Percentiles rank a stretch among this genome's conserved stretches.
Evolutionary conservation across 2,888 invertebrate species (phyloP).

Genomic region (Rotaria macrura): DNA sequence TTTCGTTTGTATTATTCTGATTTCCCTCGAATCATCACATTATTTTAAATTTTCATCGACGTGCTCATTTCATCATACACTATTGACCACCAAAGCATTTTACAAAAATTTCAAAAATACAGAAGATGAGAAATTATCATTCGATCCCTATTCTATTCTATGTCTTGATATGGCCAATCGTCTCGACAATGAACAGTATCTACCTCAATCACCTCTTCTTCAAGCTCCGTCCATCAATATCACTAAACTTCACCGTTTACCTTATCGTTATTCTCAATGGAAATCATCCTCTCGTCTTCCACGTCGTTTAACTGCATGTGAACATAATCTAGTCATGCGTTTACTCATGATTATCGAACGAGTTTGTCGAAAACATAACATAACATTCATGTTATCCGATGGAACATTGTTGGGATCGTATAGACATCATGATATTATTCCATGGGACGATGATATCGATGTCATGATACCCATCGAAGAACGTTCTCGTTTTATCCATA

Average conservation of each 20-base stretch:
- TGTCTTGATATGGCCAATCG: neutral
- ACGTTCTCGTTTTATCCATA: neutral
- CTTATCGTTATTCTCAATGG: neutral
- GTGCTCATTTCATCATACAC: too few species aligned
- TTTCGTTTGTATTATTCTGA: too few species aligned
- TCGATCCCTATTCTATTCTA: neutral
- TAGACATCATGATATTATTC: neutral
- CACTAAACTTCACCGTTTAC: neutral
- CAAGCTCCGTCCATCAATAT: neutral
- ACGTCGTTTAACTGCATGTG: neutral
- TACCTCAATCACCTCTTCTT: neutral
- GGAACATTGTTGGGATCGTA: neutral
- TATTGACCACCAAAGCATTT: too few species aligned
- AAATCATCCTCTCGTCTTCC: neutral
- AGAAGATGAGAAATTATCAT: neutral
- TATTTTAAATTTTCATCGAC: neutral
- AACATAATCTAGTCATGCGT: neutral
- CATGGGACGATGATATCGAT: neutral
- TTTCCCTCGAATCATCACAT: neutral
- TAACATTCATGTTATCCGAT: neutral
- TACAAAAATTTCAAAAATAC: neutral
- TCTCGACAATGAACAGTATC: neutral
- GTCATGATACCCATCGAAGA: neutral
- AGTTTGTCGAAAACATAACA: neutral
- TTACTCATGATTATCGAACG: neutral